phyloP scores from a whole-genome alignment of 2,888 invertebrate genomes.

The Scelioninae gen. 1 region DNA sequence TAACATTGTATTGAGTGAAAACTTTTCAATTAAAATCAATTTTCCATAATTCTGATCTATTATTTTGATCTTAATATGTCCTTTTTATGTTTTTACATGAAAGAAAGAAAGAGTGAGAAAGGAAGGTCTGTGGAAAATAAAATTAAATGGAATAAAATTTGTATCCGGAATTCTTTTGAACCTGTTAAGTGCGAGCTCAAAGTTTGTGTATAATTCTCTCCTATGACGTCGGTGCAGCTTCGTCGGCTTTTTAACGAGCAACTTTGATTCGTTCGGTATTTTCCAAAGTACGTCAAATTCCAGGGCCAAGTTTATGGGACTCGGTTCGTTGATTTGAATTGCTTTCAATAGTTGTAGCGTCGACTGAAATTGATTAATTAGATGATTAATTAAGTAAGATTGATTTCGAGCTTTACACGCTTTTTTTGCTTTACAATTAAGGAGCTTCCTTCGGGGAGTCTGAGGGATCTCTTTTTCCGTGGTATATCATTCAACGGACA shows the following conservation, averaged over 20 bases:
- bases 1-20: too few species aligned
- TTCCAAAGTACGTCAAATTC: slow-evolving; percentile 87
- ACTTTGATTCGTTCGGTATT: slow-evolving; percentile 76
- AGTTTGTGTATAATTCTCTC: slow-evolving; percentile 85
- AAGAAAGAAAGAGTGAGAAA: not conserved
- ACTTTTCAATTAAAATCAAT: too few species aligned
- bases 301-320: slow-evolving; percentile 86
- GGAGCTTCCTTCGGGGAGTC: slow-evolving; percentile 84
- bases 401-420: not conserved
- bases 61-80: too few species aligned
- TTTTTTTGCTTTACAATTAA: slow-evolving; percentile 78
- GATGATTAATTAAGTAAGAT: slow-evolving; percentile 19
- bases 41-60: too few species aligned
- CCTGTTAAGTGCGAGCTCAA: slow-evolving; percentile 85
- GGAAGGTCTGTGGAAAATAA: slow-evolving; percentile 20
- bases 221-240: slow-evolving; percentile 84
- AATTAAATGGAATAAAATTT: slow-evolving; percentile 33
- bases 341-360: slow-evolving; percentile 86
- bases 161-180: slow-evolving; percentile 72
- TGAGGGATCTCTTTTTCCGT: slow-evolving; percentile 73
- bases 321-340: slow-evolving; percentile 86
- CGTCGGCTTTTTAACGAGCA: slow-evolving; percentile 41
- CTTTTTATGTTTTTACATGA: too few species aligned
- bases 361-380: slow-evolving; percentile 82
- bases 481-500: slow-evolving; percentile 30